Evolutionary conservation across 2,113 vertebrate genomes (phyloP).

Genomic region (Oryzias melastigma): DNA sequence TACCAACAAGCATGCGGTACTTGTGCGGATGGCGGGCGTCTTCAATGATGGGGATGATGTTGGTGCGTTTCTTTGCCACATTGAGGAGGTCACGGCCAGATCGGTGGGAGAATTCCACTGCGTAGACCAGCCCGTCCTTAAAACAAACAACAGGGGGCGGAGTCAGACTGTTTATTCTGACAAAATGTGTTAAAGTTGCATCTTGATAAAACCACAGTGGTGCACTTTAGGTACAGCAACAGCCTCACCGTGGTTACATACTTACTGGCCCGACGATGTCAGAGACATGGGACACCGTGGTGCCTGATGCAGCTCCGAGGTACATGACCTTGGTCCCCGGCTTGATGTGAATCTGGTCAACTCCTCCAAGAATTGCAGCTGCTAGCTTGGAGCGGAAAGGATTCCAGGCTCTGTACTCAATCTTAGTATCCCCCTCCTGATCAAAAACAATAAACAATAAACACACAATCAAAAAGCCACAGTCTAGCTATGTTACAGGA

Average conservation of each 20-base stretch:
- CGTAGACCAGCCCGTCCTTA: constrained; percentile 91
- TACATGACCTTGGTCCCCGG: constrained; percentile 88
- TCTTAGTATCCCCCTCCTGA: constrained; percentile 88
- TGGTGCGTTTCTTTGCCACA: constrained; percentile 92
- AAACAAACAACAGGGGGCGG: not conserved
- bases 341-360: constrained; percentile 93
- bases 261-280: constrained; percentile 92
- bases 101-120: constrained; percentile 92
- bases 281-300: constrained; percentile 92
- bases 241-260: constrained; percentile 4
- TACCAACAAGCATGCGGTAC: constrained; percentile 92
- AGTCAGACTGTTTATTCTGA: no score
- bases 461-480: not conserved
- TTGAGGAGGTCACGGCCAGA: constrained; percentile 92
- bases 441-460: not conserved
- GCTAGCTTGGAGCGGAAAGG: constrained; percentile 93
- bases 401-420: constrained; percentile 93
- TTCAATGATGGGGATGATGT: constrained; percentile 94
- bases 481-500: no score
- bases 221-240: not conserved
- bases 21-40: constrained; percentile 93
- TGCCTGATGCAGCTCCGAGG: constrained; percentile 90
- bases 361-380: constrained; percentile 88
- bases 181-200: not conserved
- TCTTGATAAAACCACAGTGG: not conserved